These are phyloP conservation scores for Gobius niger DNA, from an alignment of 2,113 vertebrate genomes.

Conservation along the genomic window DNA sequence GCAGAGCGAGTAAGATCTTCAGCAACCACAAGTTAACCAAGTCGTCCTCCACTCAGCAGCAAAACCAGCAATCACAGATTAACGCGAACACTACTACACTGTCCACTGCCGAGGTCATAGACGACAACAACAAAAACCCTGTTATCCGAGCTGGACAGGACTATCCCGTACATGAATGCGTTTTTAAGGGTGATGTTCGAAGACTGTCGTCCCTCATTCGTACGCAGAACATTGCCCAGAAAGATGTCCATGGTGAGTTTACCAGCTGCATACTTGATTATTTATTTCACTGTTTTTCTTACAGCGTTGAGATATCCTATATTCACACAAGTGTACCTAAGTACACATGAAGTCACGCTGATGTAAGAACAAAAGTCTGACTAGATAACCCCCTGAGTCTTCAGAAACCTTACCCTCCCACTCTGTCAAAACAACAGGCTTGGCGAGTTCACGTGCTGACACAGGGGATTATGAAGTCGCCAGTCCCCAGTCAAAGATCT, in stretches of 20 bases:
- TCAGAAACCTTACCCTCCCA: conserved; percentile 13
- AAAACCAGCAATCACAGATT: conserved; percentile 73
- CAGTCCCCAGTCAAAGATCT: conserved; percentile 19
- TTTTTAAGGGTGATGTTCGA: conserved; percentile 93
- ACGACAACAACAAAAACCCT: conserved; percentile 79
- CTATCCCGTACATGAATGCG: conserved; percentile 95
- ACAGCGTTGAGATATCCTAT: background rate
- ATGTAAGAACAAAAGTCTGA: too few species aligned
- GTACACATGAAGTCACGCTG: too few species aligned
- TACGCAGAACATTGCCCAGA: conserved; percentile 94
- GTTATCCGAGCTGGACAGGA: conserved; percentile 70
- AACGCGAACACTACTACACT: conserved; percentile 71
- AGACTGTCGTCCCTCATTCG: conserved; percentile 93
- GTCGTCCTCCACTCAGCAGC: conserved; percentile 71
- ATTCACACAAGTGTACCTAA: background rate
- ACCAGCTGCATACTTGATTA: background rate
- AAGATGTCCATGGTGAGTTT: conserved; percentile 91
- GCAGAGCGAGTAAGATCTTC: conserved; percentile 81
- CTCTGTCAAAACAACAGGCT: conserved; percentile 9
- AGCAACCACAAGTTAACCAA: conserved; percentile 82
- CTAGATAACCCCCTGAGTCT: background rate
- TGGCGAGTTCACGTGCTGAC: conserved; percentile 6
- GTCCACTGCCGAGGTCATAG: conserved; percentile 64
- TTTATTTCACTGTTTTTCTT: background rate
- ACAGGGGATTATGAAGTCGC: conserved; percentile 23